Base-by-base conservation (phyloP, 2,797 vertebrate species). In the Limosa lapponica region DNA sequence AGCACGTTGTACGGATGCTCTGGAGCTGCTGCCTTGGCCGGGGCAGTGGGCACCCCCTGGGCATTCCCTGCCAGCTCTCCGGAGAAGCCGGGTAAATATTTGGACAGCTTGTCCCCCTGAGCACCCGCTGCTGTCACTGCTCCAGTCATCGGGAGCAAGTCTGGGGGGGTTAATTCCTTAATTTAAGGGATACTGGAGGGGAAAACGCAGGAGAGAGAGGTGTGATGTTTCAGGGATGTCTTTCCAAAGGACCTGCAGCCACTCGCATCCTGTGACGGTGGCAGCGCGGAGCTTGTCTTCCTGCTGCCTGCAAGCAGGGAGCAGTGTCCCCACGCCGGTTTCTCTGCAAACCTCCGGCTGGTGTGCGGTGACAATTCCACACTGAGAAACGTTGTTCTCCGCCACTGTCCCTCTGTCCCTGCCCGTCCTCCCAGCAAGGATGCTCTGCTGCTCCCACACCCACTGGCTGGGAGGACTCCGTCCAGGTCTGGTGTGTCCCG, bases 401-500 rank as follows among this genome's bases (percentile, higher is more conserved):
- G 9, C 3, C 41, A 0, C 89, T 14, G 89, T 89, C 44, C 73
- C 65, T 23, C 49, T 13, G 22, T 52, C 72, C 43, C 74, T 90
- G 48, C 28, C 69, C 30, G 2, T 23, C 54, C 82, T 34, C 30
- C 15, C 24, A 9, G 54, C 1, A 1, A 0, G 2, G 51, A 8
- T 24, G 48, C 51, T 62, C 36, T 34, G 46, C 84, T 62, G 71
- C 24, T 74, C 61, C 52, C 4, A 3, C 43, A 25, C 18, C 27
- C 51, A 1, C 2, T 0, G 2, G 0, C 24, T 0, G 1, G 36
- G 36, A 69, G 66, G 49, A 27, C 57, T 4, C 0, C 1, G 32
- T 11, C 55, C 30, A 16, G 55, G 20, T 13, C 22, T 0, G 0
- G 12, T 0, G 2, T 22, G 28, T 14, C 58, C 1, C 0, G 16